Evolutionary conservation across 2,888 invertebrate species (phyloP), one percentile per base, ranked within the genome.

Genomic region (Ellobium chinense): DNA sequence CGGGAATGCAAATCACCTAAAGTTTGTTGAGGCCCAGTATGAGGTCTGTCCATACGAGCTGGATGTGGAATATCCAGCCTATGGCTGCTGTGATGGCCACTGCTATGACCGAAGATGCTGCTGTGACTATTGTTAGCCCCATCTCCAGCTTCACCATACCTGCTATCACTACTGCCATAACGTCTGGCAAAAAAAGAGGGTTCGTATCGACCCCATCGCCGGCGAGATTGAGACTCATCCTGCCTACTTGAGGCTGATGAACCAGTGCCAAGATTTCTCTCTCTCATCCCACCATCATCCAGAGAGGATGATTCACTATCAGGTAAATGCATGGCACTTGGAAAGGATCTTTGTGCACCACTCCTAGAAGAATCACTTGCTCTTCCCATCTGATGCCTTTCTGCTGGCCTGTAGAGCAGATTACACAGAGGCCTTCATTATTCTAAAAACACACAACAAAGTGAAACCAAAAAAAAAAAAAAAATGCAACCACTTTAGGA

Each of bases 181-280:
- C 39, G 21, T 9, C 78, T 70, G 39, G 63, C 21, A 46, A 80
- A 80, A 56, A 78, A 78, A n/a, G 56, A 54, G 29, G 37, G 80
- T 54, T 69, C 63, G 34, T 80, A 80, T 24, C 80, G 37, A 7
- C 80, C 80, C 80, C 80, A 80, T 24, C 80, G 56, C 54, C 65
- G 62, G 18, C 34, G 63, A 74, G 39, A 4, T 21, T 37, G 74
- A 7, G 37, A n/a, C 21, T 74, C 74, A 3, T 36, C 74, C 29
- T 39, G 74, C 18, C 63, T 37, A 12, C 34, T n/a, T 56, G 1
- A 24, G n/a, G 12, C 7, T 9, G 31, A 34, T 14, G 4, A 70
- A 34, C 2, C 36, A 60, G 58, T 34, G 24, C 37, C 72, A 3
- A 34, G 36, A 36, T 24, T 24, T 60, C 58, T 72, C 37, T 24